Evolutionary conservation across 2,113 vertebrate genomes (phyloP).

Genomic region (Lophotis ruficrista): DNA sequence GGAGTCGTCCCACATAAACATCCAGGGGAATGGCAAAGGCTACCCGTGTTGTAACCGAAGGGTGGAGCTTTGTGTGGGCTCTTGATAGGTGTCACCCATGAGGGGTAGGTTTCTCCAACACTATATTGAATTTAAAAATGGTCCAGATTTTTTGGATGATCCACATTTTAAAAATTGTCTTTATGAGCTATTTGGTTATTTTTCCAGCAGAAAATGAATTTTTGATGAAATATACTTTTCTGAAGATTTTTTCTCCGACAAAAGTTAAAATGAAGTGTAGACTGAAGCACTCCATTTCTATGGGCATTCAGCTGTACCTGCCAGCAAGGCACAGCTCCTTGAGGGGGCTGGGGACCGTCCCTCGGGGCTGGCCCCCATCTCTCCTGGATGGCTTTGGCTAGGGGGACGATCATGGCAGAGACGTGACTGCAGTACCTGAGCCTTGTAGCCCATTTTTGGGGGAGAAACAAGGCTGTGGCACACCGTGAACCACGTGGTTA

Average conservation of each 20-base stretch:
- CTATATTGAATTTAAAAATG: not conserved
- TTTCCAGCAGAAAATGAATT: not conserved
- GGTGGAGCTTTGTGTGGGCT: not conserved
- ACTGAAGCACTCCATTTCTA: not conserved
- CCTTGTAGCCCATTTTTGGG: not conserved
- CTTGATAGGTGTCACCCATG: not conserved
- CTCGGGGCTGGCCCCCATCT: rapidly evolving
- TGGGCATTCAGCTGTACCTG: not conserved
- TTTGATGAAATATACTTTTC: not conserved
- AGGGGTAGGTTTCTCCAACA: not conserved
- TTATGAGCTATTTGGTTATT: not conserved
- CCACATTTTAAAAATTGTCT: not conserved
- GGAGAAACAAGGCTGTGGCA: not conserved
- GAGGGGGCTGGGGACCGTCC: not conserved
- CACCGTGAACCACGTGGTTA: rapidly evolving
- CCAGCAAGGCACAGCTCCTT: not conserved
- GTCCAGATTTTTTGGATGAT: not conserved
- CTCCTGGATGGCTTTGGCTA: not conserved
- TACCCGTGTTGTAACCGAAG: not conserved
- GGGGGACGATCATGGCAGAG: rapidly evolving
- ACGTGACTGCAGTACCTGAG: rapidly evolving
- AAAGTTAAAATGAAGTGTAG: not conserved
- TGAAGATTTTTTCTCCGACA: not conserved
- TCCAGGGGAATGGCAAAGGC: not conserved
- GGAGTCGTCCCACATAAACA: rapidly evolving